These are phyloP conservation scores for Disparrhopalites patrizii DNA, from an alignment of 2,888 invertebrate genomes.

Conservation along the genomic window DNA sequence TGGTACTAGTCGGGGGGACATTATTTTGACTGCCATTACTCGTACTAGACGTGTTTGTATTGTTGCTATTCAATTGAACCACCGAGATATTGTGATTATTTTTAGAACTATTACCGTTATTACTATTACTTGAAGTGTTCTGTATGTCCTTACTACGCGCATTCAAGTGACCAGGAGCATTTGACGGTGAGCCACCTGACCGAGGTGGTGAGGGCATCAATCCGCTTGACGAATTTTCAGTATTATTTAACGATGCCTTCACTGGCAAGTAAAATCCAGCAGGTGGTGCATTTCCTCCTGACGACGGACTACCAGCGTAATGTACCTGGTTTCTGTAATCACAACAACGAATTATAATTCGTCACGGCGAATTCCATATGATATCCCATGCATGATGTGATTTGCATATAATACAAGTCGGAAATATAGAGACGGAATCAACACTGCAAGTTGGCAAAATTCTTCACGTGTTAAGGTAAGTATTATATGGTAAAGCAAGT, in stretches of 20 bases:
- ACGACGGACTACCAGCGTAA: conserved; percentile 18
- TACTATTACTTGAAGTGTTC: conserved; percentile 12
- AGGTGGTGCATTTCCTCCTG: conserved; percentile 20
- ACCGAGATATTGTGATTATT: conserved; percentile 16
- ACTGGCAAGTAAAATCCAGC: conserved; percentile 25
- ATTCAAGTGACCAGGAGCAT: neutral
- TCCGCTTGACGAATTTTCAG: conserved; percentile 8
- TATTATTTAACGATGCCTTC: conserved; percentile 14
- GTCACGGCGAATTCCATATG: no score
- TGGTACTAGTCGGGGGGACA: no score
- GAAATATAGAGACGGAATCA: no score
- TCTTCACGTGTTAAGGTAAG: no score
- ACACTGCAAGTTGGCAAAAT: no score
- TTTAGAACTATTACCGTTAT: no score
- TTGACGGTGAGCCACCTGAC: conserved; percentile 4
- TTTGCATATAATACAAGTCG: no score
- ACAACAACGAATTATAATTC: no score
- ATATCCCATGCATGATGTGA: no score
- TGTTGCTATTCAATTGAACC: neutral
- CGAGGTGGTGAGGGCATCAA: conserved; percentile 6
- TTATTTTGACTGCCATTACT: no score
- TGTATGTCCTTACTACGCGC: conserved; percentile 1
- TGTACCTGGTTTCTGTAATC: conserved; percentile 29
- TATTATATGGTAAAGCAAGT: no score
- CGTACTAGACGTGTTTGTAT: no score